Percentiles rank a stretch among this genome's conserved stretches.
phyloP scores from a whole-genome alignment of 1,140 invertebrate species.

The Liolophura sinensis region DNA sequence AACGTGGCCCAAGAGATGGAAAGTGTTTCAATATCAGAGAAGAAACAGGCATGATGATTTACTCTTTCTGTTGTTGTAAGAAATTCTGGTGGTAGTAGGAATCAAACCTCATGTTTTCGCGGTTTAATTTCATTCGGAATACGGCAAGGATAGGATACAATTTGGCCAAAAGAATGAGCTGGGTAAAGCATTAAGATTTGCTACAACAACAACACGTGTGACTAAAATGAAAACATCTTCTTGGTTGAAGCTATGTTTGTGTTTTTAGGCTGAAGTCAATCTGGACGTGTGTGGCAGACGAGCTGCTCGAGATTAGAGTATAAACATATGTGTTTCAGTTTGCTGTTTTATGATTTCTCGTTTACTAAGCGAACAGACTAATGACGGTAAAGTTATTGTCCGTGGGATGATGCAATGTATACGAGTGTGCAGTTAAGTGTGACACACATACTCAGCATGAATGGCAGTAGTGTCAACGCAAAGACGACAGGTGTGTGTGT shows the following conservation, averaged over 20 bases:
- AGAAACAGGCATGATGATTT: slow-evolving; percentile 46
- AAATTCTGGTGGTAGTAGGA: slow-evolving; percentile 14
- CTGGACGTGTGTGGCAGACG: background rate
- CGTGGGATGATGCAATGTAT: too few relatives aligned
- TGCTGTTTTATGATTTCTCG: too few relatives aligned
- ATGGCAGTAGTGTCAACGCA: too few relatives aligned
- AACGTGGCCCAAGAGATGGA: slow-evolving; percentile 47
- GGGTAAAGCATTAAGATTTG: slow-evolving; percentile 10
- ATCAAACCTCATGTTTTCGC: slow-evolving; percentile 37
- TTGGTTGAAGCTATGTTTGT: slow-evolving; percentile 1
- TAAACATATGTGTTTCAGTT: background rate
- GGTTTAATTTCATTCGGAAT: slow-evolving; percentile 39
- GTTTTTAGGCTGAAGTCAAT: background rate
- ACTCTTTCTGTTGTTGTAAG: slow-evolving; percentile 23
- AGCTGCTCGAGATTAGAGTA: background rate
- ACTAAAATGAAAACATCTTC: slow-evolving; percentile 2
- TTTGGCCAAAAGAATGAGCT: slow-evolving; percentile 32
- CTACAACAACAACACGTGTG: background rate
- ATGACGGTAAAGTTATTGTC: too few relatives aligned
- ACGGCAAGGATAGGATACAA: slow-evolving; percentile 40
- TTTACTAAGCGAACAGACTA: too few relatives aligned
- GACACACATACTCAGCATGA: too few relatives aligned
- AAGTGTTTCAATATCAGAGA: slow-evolving; percentile 43
- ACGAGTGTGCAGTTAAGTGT: too few relatives aligned
- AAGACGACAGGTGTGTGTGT: too few relatives aligned